A percentile compares a stretch with the other conserved stretches of the same genome.
Conservation (phyloP, 2,797 vertebrate genomes). For the Danio albolineatus region DNA sequence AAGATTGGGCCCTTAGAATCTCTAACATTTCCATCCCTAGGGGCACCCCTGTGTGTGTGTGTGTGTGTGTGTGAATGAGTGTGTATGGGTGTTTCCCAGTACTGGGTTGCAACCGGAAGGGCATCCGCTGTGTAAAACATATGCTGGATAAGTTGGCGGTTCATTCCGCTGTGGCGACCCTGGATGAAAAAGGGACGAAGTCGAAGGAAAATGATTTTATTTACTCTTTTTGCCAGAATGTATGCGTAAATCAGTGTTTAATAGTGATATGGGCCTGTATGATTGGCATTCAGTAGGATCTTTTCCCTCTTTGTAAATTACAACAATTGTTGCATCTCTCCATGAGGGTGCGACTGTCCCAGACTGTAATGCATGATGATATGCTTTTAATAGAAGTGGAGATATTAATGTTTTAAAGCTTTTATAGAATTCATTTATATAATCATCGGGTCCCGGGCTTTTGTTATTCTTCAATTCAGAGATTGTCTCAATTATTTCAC, state of each 20-base stretch:
- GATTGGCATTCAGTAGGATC: conserved; percentile 33
- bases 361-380: conserved; percentile 14
- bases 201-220: too few species aligned
- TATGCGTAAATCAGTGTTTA: neutral
- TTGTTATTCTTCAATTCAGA: conserved; percentile 44
- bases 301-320: conserved; percentile 50
- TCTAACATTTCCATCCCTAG: too few species aligned
- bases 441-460: conserved; percentile 30
- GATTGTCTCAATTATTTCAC: conserved; percentile 22
- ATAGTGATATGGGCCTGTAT: neutral
- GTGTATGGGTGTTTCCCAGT: too few species aligned
- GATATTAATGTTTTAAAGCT: conserved; percentile 5
- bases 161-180: too few species aligned
- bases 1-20: too few species aligned
- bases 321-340: conserved; percentile 41
- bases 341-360: conserved; percentile 3
- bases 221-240: too few species aligned
- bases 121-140: too few species aligned
- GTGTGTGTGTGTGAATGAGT: too few species aligned
- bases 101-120: too few species aligned
- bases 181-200: too few species aligned
- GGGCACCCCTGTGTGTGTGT: too few species aligned
- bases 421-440: conserved; percentile 48
- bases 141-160: too few species aligned
- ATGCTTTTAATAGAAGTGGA: conserved; percentile 19